These are phyloP conservation scores for Origma solitaria DNA, from an alignment of 2,113 vertebrate genomes.

Conservation along the genomic window DNA sequence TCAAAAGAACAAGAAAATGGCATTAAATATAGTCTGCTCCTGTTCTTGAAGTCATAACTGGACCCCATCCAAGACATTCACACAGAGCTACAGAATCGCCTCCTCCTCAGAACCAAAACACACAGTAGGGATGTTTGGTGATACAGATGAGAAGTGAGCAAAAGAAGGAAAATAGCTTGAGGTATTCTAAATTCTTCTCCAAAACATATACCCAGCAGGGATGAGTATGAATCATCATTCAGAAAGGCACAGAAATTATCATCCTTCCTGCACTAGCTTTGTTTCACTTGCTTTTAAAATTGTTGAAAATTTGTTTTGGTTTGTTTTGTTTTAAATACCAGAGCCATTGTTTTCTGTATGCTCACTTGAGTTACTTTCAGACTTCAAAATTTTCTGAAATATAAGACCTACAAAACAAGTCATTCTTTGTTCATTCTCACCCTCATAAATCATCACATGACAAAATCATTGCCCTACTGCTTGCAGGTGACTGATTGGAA, in stretches of 20 bases:
- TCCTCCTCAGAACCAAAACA: conserved; percentile 3
- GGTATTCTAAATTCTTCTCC: conserved; percentile 29
- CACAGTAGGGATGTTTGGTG: neutral
- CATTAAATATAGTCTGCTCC: neutral
- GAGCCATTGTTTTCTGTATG: neutral
- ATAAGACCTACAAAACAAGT: neutral
- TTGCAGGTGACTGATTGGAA: neutral
- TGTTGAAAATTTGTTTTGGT: neutral
- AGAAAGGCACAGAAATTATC: neutral
- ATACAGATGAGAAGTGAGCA: conserved; percentile 31
- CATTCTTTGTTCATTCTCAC: neutral
- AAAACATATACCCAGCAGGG: conserved; percentile 31
- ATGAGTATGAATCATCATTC: neutral
- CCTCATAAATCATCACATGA: neutral
- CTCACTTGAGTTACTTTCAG: neutral
- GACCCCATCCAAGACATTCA: neutral
- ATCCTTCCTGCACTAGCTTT: neutral
- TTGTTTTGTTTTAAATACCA: neutral
- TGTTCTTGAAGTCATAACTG: neutral
- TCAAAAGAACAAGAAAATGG: conserved; percentile 10
- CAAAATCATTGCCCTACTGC: neutral
- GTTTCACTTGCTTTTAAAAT: neutral
- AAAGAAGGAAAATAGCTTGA: conserved; percentile 23
- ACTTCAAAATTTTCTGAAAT: neutral
- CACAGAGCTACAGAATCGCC: neutral